Percentiles rank a stretch among this genome's conserved stretches.
Evolutionary conservation across 2,797 vertebrate species (phyloP).

Genomic region (Chaetodon trifasciatus): DNA sequence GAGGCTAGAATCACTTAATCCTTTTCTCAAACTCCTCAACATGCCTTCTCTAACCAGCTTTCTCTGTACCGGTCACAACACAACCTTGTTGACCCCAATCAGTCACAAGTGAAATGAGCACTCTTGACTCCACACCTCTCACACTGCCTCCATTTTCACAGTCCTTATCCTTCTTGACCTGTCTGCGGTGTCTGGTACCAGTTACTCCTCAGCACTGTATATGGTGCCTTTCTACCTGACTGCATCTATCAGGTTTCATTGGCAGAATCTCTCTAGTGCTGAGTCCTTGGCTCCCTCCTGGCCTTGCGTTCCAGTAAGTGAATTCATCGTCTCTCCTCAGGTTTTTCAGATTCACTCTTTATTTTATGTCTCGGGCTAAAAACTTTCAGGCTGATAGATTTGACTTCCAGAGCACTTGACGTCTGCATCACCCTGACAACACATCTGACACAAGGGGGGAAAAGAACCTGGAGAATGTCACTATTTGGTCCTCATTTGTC

Average conservation of each 20-base stretch:
- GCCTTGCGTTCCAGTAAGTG: neutral
- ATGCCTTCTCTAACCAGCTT: conserved; percentile 21
- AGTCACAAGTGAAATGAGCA: conserved; percentile 29
- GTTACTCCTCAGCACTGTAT: conserved; percentile 19
- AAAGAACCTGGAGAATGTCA: neutral
- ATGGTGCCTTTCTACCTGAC: conserved; percentile 18
- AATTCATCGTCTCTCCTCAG: conserved; percentile 21
- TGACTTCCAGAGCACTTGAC: neutral
- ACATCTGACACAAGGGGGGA: neutral
- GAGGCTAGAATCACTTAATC: conserved; percentile 23
- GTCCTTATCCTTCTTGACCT: conserved; percentile 34
- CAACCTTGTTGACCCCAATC: conserved; percentile 50
- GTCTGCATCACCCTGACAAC: conserved; percentile 11
- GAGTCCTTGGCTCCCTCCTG: neutral
- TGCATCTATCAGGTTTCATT: conserved; percentile 24
- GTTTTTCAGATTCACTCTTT: neutral
- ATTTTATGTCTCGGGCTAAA: conserved; percentile 15
- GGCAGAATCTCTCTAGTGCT: conserved; percentile 7
- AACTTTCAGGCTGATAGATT: neutral
- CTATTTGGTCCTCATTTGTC: neutral
- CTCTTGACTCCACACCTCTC: conserved; percentile 26
- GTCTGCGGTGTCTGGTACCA: conserved; percentile 32
- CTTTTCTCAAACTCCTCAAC: conserved; percentile 21
- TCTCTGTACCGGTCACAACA: conserved; percentile 40
- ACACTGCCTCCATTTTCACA: conserved; percentile 2